phyloP scores from a whole-genome alignment of 2,888 invertebrate genomes.

The Dromius quadrimaculatus region DNA sequence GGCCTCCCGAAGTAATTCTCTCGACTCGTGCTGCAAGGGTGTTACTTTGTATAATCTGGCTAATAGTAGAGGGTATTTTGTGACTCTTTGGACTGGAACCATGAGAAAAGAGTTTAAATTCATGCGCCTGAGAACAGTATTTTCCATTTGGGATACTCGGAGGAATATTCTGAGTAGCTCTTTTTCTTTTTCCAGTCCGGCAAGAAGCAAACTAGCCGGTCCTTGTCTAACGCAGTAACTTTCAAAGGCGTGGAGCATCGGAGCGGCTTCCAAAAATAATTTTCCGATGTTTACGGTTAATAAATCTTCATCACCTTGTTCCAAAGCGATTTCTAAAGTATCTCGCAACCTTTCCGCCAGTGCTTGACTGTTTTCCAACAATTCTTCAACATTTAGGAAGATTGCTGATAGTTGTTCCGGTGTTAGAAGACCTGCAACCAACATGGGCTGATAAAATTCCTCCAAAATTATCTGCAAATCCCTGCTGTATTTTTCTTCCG shows the following conservation, averaged over 20 bases:
- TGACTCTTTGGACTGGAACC: constrained; percentile 97
- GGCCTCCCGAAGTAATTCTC: constrained; percentile 86
- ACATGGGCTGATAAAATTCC: constrained; percentile 93
- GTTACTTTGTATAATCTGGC: constrained; percentile 93
- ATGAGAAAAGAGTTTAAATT: constrained; percentile 97
- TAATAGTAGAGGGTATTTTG: constrained; percentile 93
- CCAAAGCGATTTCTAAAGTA: constrained; percentile 86
- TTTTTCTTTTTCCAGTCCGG: constrained; percentile 94
- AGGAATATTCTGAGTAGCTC: constrained; percentile 93
- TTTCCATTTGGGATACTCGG: constrained; percentile 97
- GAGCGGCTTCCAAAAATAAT: constrained; percentile 89
- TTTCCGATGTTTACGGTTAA: constrained; percentile 91
- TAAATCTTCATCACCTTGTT: constrained; percentile 86
- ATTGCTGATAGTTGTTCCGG: constrained; percentile 92
- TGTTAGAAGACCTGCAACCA: constrained; percentile 90
- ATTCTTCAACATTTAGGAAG: constrained; percentile 93
- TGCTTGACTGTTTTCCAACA: constrained; percentile 88
- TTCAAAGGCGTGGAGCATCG: constrained; percentile 95
- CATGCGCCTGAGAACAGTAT: constrained; percentile 91
- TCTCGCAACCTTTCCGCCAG: constrained; percentile 89
- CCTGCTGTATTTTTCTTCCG: constrained; percentile 94
- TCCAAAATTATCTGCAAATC: constrained; percentile 93
- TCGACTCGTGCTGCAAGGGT: constrained; percentile 83
- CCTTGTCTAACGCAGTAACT: constrained; percentile 96
- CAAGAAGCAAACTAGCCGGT: constrained; percentile 86